Base-by-base conservation (phyloP, 1,140 invertebrate species). In the Chymomyza costata region DNA sequence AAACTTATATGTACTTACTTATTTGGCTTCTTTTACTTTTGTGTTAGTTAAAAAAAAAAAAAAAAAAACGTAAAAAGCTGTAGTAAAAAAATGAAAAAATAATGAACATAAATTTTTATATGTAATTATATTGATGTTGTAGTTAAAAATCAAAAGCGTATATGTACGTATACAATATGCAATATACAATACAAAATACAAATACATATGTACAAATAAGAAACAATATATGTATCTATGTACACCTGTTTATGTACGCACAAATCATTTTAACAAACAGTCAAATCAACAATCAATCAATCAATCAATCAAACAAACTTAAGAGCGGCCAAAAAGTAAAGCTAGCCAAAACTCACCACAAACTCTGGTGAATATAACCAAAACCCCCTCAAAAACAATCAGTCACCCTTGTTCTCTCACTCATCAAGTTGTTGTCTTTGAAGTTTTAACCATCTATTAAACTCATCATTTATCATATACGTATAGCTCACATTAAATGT, bases 361-460 rank as follows among this genome's bases (percentile, higher is more conserved):
- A 48, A 10, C 11, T 21, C 52, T n/a, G n/a, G n/a, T n/a, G n/a
- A n/a, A 46, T 21, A 18, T 35, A 55, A 25, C 3, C 30, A 39
- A 35, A 44, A 54, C 32, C 21, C 35, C 35, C 38, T 13, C 16
- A 19, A 41, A 60, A 64, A 32, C 45, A 55, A 40, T 58, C 69
- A 68, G 70, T 66, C 71, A 71, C 57, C 30, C 50, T 53, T 71
- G 66, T 64, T 71, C 67, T 71, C 67, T 71, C 73, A 78, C 71
- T 78, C 71, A 78, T 78, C 62, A 53, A 71, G n/a, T 78, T 78
- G 71, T 78, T 78, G 71, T 78, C 71, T 78, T 78, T 78, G 71
- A 78, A 78, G 71, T 78, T 78, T 78, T 57, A 71, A 71, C 71
- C 74, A 78, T 76, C 63, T 53, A 67, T 50, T 52, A 49, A 65